Evolutionary conservation across 92 coral and sea anemone species (phyloP).

Genomic region (Galaxea fascicularis): DNA sequence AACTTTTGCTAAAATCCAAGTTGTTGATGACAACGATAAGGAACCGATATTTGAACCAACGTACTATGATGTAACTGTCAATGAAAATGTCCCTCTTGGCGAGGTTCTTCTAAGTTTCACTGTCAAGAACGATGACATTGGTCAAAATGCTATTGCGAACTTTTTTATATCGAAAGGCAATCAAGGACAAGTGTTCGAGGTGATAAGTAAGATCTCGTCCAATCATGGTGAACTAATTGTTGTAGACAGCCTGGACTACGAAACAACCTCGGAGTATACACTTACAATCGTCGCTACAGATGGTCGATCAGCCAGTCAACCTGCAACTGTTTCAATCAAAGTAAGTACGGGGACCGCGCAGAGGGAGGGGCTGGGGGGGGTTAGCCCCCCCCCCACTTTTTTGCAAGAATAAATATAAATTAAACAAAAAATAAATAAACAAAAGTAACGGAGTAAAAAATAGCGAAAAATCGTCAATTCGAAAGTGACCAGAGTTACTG

Average conservation of each 20-base stretch:
- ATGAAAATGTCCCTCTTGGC: slow-evolving; percentile 74
- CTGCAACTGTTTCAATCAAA: slow-evolving; percentile 63
- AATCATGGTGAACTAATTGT: slow-evolving; percentile 56
- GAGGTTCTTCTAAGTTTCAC: slow-evolving; percentile 5
- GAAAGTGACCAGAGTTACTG: too few relatives aligned
- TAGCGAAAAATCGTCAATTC: too few relatives aligned
- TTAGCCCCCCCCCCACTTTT: too few relatives aligned
- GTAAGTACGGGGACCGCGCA: slow-evolving; percentile 56
- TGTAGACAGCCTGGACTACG: slow-evolving; percentile 73
- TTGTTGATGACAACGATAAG: slow-evolving; percentile 81
- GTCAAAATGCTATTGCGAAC: slow-evolving; percentile 48
- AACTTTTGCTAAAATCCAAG: slow-evolving; percentile 50
- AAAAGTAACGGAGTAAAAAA: too few relatives aligned
- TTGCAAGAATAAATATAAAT: too few relatives aligned
- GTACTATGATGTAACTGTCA: slow-evolving; percentile 62
- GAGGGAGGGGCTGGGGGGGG: too few relatives aligned
- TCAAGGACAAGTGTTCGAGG: slow-evolving; percentile 63
- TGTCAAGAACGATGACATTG: slow-evolving; percentile 77
- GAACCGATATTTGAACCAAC: slow-evolving; percentile 66
- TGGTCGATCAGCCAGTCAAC: slow-evolving; percentile 37
- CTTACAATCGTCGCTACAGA: slow-evolving; percentile 70
- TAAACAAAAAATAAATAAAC: too few relatives aligned
- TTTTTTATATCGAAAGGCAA: slow-evolving; percentile 86
- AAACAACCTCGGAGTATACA: slow-evolving; percentile 57
- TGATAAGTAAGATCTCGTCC: slow-evolving; percentile 53